Evolutionary conservation across 2,113 vertebrate species (phyloP).

Genomic region (Callopanchax toddi): DNA sequence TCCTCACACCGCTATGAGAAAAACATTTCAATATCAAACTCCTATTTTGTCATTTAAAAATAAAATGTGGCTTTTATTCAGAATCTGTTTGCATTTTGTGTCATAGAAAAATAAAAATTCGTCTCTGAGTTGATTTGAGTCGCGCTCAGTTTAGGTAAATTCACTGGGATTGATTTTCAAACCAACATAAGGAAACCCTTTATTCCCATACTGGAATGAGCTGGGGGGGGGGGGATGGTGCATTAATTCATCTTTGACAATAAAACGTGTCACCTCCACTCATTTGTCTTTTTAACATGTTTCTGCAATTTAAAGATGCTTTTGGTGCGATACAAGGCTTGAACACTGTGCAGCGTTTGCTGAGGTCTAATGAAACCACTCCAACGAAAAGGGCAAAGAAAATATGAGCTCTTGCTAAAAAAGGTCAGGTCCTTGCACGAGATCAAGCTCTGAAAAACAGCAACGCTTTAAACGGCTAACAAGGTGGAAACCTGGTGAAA

Average conservation of each 20-base stretch:
- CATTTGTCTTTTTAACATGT: neutral
- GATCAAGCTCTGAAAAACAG: slow-evolving; percentile 40
- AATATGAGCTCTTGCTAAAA: slow-evolving; percentile 43
- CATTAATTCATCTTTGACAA: slow-evolving; percentile 39
- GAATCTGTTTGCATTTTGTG: too few species aligned
- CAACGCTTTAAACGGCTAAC: slow-evolving; percentile 19
- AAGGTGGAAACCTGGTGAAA: slow-evolving; percentile 14
- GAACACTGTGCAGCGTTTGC: slow-evolving; percentile 18
- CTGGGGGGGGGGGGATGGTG: slow-evolving; percentile 25
- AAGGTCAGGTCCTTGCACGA: slow-evolving; percentile 52
- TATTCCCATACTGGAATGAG: slow-evolving; percentile 28
- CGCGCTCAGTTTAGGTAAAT: slow-evolving; percentile 21
- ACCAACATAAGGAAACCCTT: slow-evolving; percentile 38
- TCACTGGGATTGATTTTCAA: slow-evolving; percentile 24
- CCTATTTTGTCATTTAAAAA: neutral
- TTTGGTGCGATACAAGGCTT: slow-evolving; percentile 1
- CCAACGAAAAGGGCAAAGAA: slow-evolving; percentile 59
- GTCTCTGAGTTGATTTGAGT: too few species aligned
- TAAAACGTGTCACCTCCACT: slow-evolving; percentile 15
- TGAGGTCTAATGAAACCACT: slow-evolving; percentile 23
- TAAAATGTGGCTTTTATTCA: neutral
- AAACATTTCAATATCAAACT: too few species aligned
- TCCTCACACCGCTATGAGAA: slow-evolving; percentile 17
- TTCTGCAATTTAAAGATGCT: neutral
- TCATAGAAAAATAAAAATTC: too few species aligned